Evolutionary conservation across 2,888 invertebrate genomes (phyloP).

Genomic region (Caenorhabditis sp.): DNA sequence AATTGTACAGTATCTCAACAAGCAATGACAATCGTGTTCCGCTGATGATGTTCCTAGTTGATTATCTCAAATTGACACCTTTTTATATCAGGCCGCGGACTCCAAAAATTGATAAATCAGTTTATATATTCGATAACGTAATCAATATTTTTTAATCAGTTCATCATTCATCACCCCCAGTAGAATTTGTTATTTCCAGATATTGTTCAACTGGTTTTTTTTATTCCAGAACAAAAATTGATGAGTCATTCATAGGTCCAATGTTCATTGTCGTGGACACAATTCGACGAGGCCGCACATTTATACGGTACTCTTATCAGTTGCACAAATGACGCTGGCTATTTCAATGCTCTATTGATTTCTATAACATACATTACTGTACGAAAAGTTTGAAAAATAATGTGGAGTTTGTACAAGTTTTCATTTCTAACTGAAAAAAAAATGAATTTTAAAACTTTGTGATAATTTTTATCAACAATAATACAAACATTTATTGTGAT

Average conservation of each 20-base stretch:
- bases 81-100: background rate
- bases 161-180: background rate
- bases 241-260: slow-evolving; percentile 12
- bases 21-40: no score
- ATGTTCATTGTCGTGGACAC: slow-evolving; percentile 12
- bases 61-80: background rate
- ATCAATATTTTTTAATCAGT: slow-evolving; percentile 5
- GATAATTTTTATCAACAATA: slow-evolving; percentile 18
- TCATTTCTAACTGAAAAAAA: background rate
- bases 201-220: background rate
- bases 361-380: background rate
- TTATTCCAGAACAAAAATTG: background rate
- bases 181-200: background rate
- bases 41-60: no score
- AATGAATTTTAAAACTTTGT: background rate
- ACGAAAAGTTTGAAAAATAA: no score
- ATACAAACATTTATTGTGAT: slow-evolving; percentile 17
- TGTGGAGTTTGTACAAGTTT: no score
- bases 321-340: background rate
- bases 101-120: slow-evolving; percentile 23
- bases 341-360: background rate
- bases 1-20: no score
- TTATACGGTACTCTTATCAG: slow-evolving; percentile 8
- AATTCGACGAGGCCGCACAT: background rate
- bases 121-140: slow-evolving; percentile 22